Conservation (phyloP, 1,140 invertebrate genomes). For the Brachionus calyciflorus region DNA sequence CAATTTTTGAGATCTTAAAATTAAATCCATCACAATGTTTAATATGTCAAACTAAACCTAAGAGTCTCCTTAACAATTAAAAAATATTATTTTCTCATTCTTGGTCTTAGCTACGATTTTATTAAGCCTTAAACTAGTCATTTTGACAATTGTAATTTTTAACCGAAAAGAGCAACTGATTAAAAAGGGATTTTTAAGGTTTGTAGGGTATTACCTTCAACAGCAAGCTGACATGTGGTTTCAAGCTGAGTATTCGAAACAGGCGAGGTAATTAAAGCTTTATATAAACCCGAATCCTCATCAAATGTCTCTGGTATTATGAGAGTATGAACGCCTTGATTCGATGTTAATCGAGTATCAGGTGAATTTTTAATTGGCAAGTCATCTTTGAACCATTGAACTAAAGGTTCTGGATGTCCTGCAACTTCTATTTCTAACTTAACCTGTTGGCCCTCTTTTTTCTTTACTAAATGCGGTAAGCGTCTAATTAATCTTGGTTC, state of each 20-base stretch:
- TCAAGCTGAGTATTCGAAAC: slow-evolving; percentile 24
- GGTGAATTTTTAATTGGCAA: slow-evolving; percentile 5
- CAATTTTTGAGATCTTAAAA: no score
- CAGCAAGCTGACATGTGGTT: slow-evolving; percentile 16
- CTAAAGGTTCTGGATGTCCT: not conserved
- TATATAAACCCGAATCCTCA: slow-evolving; percentile 83
- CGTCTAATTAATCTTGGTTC: not conserved
- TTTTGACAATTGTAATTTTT: no score
- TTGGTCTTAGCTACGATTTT: no score
- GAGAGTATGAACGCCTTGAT: slow-evolving; percentile 68
- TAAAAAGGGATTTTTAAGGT: no score
- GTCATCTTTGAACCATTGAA: slow-evolving; percentile 35
- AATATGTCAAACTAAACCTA: no score
- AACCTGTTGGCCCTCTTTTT: slow-evolving; percentile 34
- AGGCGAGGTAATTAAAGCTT: slow-evolving; percentile 39
- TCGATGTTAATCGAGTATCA: not conserved
- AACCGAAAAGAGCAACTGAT: no score
- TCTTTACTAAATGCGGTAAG: not conserved
- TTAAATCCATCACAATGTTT: no score
- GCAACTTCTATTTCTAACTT: slow-evolving; percentile 12
- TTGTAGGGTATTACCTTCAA: slow-evolving; percentile 10
- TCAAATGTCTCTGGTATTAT: slow-evolving; percentile 89
- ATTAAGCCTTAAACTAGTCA: no score
- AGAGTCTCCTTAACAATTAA: no score
- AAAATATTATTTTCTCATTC: no score